Evolutionary conservation across 2,113 vertebrate species (phyloP).

Genomic region (Clarias gariepinus): DNA sequence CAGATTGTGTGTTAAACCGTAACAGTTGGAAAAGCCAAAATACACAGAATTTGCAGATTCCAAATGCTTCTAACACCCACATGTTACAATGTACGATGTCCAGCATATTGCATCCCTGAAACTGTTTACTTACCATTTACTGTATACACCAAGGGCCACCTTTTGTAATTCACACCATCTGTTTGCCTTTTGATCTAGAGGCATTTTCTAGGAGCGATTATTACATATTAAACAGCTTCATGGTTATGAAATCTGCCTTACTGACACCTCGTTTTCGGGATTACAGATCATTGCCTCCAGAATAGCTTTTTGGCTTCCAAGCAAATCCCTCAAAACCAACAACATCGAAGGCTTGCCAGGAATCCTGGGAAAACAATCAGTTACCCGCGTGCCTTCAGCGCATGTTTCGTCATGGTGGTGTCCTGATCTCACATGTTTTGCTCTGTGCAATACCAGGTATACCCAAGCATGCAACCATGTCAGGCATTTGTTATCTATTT

Average conservation of each 20-base stretch:
- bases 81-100: background rate
- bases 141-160: background rate
- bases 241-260: background rate
- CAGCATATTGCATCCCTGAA: conserved; percentile 17
- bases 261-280: conserved; percentile 1
- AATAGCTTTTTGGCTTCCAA: conserved; percentile 3
- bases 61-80: background rate
- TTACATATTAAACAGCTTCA: conserved; percentile 1
- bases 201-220: background rate
- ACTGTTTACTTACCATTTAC: conserved; percentile 4
- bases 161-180: conserved; percentile 1
- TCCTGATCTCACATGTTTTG: background rate
- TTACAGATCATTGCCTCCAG: background rate
- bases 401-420: background rate
- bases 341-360: background rate
- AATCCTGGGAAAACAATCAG: conserved; percentile 4
- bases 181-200: conserved; percentile 1
- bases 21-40: background rate
- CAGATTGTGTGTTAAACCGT: background rate
- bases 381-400: background rate
- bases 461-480: background rate
- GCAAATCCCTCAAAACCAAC: background rate
- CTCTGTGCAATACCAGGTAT: background rate
- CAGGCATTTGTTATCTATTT: background rate
- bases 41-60: background rate